Evolutionary conservation across 2,113 vertebrate genomes (phyloP).

Genomic region (Epinephelus cyanopodus): DNA sequence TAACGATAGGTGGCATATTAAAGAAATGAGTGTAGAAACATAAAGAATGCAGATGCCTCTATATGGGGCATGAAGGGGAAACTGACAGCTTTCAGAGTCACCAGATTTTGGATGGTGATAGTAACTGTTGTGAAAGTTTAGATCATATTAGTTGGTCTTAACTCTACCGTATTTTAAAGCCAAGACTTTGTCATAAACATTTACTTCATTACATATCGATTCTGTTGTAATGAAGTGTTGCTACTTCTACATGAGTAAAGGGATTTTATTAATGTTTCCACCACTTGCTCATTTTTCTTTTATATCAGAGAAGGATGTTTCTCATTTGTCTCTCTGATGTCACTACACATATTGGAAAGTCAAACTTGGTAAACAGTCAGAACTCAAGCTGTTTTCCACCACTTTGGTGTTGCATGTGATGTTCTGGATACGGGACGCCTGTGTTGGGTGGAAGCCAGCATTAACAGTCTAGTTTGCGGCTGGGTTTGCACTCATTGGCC

Average conservation of each 20-base stretch:
- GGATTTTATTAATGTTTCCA: background rate
- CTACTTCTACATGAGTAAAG: background rate
- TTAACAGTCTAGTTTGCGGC: conserved; percentile 29
- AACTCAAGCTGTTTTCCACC: conserved; percentile 16
- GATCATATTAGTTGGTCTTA: too few relatives aligned
- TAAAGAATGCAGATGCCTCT: too few relatives aligned
- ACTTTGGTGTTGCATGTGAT: background rate
- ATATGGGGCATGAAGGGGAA: too few relatives aligned
- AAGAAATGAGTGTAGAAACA: too few relatives aligned
- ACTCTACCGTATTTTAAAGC: too few relatives aligned
- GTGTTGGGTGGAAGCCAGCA: conserved; percentile 24
- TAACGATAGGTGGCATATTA: too few relatives aligned
- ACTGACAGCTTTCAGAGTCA: too few relatives aligned
- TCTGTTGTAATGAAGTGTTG: background rate
- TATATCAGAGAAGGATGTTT: conserved; percentile 1
- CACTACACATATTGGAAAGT: conserved; percentile 32
- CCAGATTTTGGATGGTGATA: too few relatives aligned
- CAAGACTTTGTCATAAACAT: background rate
- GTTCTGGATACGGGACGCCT: conserved; percentile 1
- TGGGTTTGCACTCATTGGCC: conserved; percentile 29
- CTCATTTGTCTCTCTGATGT: conserved; percentile 40
- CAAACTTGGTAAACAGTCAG: conserved; percentile 32
- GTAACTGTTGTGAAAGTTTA: too few relatives aligned
- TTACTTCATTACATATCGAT: too few relatives aligned
- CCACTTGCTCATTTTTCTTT: background rate